Evolutionary conservation across 2,888 invertebrate species (phyloP).

Genomic region (Xylota segnis): DNA sequence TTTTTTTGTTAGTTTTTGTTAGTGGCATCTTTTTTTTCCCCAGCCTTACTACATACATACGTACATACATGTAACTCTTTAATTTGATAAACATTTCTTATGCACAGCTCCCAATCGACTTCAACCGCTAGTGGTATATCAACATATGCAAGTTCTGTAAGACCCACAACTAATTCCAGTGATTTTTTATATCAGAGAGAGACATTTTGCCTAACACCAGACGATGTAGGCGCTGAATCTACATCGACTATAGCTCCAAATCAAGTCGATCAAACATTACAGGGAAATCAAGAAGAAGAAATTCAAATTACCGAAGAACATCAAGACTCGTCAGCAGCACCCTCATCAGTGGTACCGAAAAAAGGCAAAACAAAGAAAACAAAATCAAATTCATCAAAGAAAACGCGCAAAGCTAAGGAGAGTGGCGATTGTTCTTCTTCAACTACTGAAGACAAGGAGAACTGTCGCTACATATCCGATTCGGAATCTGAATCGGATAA

Average conservation of each 20-base stretch:
- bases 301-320: conserved; percentile 21
- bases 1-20: conserved; percentile 5
- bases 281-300: conserved; percentile 79
- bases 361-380: conserved; percentile 51
- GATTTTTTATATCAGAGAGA: conserved; percentile 84
- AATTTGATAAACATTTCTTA: conserved; percentile 48
- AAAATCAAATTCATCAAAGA: conserved; percentile 42
- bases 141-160: conserved; percentile 84
- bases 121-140: conserved; percentile 84
- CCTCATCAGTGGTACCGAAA: conserved; percentile 2
- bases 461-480: conserved; percentile 68
- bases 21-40: background rate
- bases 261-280: conserved; percentile 75
- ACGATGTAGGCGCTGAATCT: conserved; percentile 79
- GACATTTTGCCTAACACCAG: conserved; percentile 83
- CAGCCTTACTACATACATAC: background rate
- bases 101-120: conserved; percentile 83
- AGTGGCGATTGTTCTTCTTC: conserved; percentile 73
- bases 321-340: conserved; percentile 12
- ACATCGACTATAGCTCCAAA: conserved; percentile 57
- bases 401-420: conserved; percentile 38
- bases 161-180: conserved; percentile 83
- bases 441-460: conserved; percentile 72
- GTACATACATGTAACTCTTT: conserved; percentile 43
- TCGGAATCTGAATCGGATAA: conserved; percentile 69